phyloP scores from a whole-genome alignment of 2,888 invertebrate genomes.

The Emmelina monodactyla region DNA sequence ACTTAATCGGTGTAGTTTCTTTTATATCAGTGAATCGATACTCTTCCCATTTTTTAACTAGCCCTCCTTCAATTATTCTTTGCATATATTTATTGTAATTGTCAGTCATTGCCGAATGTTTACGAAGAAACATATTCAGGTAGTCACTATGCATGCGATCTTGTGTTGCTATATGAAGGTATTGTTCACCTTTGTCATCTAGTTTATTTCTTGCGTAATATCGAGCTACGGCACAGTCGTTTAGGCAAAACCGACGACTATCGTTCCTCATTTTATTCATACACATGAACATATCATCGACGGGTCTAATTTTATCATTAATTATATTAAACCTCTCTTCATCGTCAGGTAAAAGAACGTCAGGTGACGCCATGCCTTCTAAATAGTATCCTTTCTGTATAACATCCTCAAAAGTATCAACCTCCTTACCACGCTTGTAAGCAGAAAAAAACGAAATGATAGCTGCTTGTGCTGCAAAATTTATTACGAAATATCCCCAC shows the following conservation, averaged over 20 bases:
- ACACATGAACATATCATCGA: slow-evolving; percentile 32
- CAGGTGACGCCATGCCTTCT: slow-evolving; percentile 51
- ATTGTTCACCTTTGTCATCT: slow-evolving; percentile 44
- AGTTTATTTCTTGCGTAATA: slow-evolving; percentile 37
- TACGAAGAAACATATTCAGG: slow-evolving; percentile 34
- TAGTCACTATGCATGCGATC: slow-evolving; percentile 51
- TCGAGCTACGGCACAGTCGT: slow-evolving; percentile 46
- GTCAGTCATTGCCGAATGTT: slow-evolving; percentile 37
- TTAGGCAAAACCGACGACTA: slow-evolving; percentile 38
- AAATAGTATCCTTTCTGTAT: slow-evolving; percentile 42
- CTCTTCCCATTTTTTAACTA: slow-evolving; percentile 51
- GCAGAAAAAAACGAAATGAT: slow-evolving; percentile 52
- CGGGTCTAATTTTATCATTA: slow-evolving; percentile 34
- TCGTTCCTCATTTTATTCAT: slow-evolving; percentile 32
- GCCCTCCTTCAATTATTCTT: slow-evolving; percentile 40
- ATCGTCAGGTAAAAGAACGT: slow-evolving; percentile 40
- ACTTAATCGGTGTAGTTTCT: slow-evolving; percentile 34
- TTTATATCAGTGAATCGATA: slow-evolving; percentile 40
- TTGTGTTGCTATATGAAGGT: slow-evolving; percentile 37
- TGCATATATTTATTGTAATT: slow-evolving; percentile 33
- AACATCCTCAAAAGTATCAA: slow-evolving; percentile 50
- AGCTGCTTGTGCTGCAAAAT: slow-evolving; percentile 47
- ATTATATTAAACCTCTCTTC: slow-evolving; percentile 36
- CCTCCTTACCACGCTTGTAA: slow-evolving; percentile 43
- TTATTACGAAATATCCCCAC: slow-evolving; percentile 50